These are phyloP conservation scores for Teleogryllus oceanicus DNA, from an alignment of 2,888 invertebrate genomes.

Conservation along the genomic window DNA sequence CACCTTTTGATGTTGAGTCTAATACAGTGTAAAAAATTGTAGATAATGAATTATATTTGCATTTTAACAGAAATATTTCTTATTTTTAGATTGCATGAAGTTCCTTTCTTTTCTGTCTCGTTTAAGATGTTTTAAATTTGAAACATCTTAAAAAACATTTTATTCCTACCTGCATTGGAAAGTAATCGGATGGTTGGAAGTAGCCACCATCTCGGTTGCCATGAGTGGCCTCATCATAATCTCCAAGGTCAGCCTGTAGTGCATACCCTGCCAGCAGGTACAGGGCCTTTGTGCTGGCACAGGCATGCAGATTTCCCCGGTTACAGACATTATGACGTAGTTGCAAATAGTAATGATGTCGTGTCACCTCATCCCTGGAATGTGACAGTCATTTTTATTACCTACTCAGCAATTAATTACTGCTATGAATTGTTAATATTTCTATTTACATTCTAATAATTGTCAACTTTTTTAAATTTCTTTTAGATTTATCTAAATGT, in stretches of 20 bases:
- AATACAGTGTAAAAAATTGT: too few relatives aligned
- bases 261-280: conserved; percentile 84
- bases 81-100: too few relatives aligned
- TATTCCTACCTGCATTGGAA: conserved; percentile 32
- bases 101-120: too few relatives aligned
- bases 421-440: too few relatives aligned
- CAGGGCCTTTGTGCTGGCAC: conserved; percentile 65
- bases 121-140: too few relatives aligned
- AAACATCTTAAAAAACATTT: too few relatives aligned
- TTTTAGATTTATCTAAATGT: too few relatives aligned
- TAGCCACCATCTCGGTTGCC: conserved; percentile 29
- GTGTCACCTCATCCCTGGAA: conserved; percentile 76
- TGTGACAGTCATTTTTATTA: background rate
- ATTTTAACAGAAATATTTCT: too few relatives aligned
- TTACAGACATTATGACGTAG: conserved; percentile 78
- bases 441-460: too few relatives aligned
- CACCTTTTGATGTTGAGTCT: too few relatives aligned
- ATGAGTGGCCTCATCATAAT: conserved; percentile 59
- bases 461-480: too few relatives aligned
- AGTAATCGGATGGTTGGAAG: conserved; percentile 35
- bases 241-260: conserved; percentile 88
- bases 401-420: background rate
- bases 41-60: too few relatives aligned
- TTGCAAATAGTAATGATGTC: conserved; percentile 93
- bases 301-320: conserved; percentile 53